Percentiles rank a stretch among this genome's conserved stretches.
These are phyloP conservation scores for Dione juno DNA, from an alignment of 2,888 invertebrate genomes.

Conservation along the genomic window DNA sequence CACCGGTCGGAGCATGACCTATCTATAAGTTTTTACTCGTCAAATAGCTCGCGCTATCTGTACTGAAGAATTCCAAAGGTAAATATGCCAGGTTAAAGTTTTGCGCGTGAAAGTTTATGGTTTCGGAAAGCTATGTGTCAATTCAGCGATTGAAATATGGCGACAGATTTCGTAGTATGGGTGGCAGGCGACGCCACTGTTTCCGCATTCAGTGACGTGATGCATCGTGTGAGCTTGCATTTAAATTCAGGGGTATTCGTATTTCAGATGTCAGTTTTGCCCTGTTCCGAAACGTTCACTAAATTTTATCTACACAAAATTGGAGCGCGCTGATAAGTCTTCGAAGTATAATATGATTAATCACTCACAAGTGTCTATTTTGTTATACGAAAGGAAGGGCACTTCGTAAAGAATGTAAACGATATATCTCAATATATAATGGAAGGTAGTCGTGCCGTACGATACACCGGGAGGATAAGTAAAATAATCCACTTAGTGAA, in stretches of 20 bases:
- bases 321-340: slow-evolving; percentile 56
- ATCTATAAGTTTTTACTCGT: slow-evolving; percentile 82
- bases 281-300: slow-evolving; percentile 45
- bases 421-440: slow-evolving; percentile 73
- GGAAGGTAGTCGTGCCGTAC: slow-evolving; percentile 69
- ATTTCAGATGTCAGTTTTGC: slow-evolving; percentile 55
- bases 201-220: slow-evolving; percentile 76
- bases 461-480: slow-evolving; percentile 72
- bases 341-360: slow-evolving; percentile 45
- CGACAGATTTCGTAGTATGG: slow-evolving; percentile 60
- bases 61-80: slow-evolving; percentile 75
- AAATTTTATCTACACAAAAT: slow-evolving; percentile 53
- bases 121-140: slow-evolving; percentile 76
- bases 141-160: slow-evolving; percentile 81
- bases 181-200: slow-evolving; percentile 85
- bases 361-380: slow-evolving; percentile 46
- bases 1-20: slow-evolving; percentile 79
- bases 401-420: slow-evolving; percentile 62
- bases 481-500: slow-evolving; percentile 76
- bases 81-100: slow-evolving; percentile 81
- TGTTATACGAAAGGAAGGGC: slow-evolving; percentile 38
- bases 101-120: slow-evolving; percentile 72
- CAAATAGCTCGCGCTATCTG: slow-evolving; percentile 72
- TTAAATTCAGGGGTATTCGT: slow-evolving; percentile 56
- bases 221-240: slow-evolving; percentile 63